phyloP scores from a whole-genome alignment of 1,140 invertebrate species.

The Apis dorsata region DNA sequence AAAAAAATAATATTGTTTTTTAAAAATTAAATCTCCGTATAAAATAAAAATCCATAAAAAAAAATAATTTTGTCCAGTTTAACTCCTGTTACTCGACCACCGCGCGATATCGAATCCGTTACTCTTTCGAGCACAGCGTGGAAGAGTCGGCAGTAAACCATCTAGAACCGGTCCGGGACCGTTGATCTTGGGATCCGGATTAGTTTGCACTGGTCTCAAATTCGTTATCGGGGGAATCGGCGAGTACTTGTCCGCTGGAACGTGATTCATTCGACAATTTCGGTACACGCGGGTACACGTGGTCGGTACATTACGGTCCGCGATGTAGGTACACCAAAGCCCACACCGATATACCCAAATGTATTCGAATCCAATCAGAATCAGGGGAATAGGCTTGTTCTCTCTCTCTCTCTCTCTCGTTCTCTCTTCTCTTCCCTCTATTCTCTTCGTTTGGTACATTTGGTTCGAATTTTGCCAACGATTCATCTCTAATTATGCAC shows the following conservation, averaged over 20 bases:
- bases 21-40: too few species aligned
- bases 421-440: not conserved
- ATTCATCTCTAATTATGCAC: slow-evolving; percentile 57
- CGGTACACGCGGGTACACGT: slow-evolving; percentile 29
- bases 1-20: too few species aligned
- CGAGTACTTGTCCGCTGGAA: slow-evolving; percentile 33
- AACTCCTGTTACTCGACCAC: too few species aligned
- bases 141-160: not conserved
- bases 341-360: slow-evolving; percentile 15
- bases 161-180: not conserved
- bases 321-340: slow-evolving; percentile 11
- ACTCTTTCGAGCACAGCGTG: too few species aligned
- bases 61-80: too few species aligned
- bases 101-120: too few species aligned
- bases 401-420: slow-evolving; percentile 8
- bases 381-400: slow-evolving; percentile 33
- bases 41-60: too few species aligned
- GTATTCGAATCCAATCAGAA: slow-evolving; percentile 52
- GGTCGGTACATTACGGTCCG: slow-evolving; percentile 18
- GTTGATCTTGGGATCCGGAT: slow-evolving; percentile 50
- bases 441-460: slow-evolving; percentile 5
- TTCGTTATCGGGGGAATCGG: slow-evolving; percentile 52
- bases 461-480: slow-evolving; percentile 53
- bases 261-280: slow-evolving; percentile 57
- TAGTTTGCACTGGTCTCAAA: slow-evolving; percentile 56